Evolutionary conservation across 2,797 vertebrate genomes (phyloP).

Genomic region (Poeciliopsis gracilis): DNA sequence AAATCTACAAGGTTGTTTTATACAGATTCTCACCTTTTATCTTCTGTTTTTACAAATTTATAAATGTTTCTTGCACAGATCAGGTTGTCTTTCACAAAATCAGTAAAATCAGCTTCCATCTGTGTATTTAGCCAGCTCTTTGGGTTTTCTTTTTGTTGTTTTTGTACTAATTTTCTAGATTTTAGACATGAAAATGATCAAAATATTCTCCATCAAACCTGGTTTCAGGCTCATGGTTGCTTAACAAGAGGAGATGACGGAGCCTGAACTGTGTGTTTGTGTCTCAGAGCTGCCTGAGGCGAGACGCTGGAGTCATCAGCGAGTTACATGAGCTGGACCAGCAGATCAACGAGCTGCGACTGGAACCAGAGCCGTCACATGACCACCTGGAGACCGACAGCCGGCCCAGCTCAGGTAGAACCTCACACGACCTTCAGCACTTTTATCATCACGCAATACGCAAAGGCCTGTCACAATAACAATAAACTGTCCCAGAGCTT

Average conservation of each 20-base stretch:
- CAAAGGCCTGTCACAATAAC: too few relatives aligned
- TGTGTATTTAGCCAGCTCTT: not conserved
- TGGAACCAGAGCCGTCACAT: conserved; percentile 86
- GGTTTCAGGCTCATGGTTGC: not conserved
- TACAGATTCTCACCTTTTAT: not conserved
- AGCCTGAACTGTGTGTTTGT: not conserved
- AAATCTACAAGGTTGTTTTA: not conserved
- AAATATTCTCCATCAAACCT: not conserved
- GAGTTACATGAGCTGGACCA: conserved; percentile 93
- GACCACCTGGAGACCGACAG: conserved; percentile 91
- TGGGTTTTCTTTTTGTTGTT: too few relatives aligned
- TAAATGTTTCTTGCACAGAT: not conserved
- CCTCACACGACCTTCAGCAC: not conserved
- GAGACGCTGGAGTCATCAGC: conserved; percentile 88
- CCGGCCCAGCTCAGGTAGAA: conserved; percentile 92
- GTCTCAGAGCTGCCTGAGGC: conserved; percentile 88
- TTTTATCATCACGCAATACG: too few relatives aligned
- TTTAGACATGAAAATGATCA: not conserved
- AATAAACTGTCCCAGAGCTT: too few relatives aligned
- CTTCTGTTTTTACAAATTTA: not conserved
- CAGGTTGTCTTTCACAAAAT: not conserved
- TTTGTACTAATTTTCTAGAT: not conserved
- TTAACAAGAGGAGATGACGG: not conserved
- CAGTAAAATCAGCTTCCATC: not conserved
- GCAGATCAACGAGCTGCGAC: conserved; percentile 91